Base-by-base conservation (phyloP, 2,888 invertebrate genomes). In the Ernsta delagoae region DNA sequence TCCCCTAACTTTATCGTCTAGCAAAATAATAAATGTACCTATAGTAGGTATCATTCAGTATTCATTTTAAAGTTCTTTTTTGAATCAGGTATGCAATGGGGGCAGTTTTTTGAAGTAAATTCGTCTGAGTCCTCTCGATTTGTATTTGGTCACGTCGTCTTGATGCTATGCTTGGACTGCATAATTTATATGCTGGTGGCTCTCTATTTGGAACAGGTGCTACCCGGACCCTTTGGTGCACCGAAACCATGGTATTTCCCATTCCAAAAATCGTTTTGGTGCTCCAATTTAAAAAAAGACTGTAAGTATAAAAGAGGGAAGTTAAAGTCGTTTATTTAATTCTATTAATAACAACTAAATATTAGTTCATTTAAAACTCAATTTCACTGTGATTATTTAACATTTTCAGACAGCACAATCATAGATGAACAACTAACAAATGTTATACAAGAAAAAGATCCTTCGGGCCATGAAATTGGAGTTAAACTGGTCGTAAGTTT, bases 171-270 rank as follows among this genome's bases (percentile, higher is more conserved):
- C n/a, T 72, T 96, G 0, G 96, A 97, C 80, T 89, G 94, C 7
- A 65, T 96, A 0, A 62, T 98, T 0, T 97, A 98, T 80, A 94
- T 97, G 83, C 70, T 96, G 3, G 84, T 98, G 48, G 96, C 98
- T 0, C 90, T 98, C 75, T 99, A 98, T 82, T 88, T 98, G 39
- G 98, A 98, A 85, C 97, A 97, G 74, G 95, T 99, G 8, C 94
- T 96, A 72, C 98, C 98, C 0, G 98, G 98, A 8, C 96, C 97
- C 11, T 97, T 94, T 83, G 98, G 98, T 4, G 95, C 98, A 0
- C 96, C 97, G 0, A 95, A 95, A 72, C 96, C 96, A 36, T 98
- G 97, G 95, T 96, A 98, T 80, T 98, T 98, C 81, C 95, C 95
- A 0, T 94, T 97, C 62, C 94, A 94, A 53, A 84, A 87, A 34